These are phyloP conservation scores for Odiellus spinosus DNA, from an alignment of 2,888 invertebrate genomes.

Conservation along the genomic window DNA sequence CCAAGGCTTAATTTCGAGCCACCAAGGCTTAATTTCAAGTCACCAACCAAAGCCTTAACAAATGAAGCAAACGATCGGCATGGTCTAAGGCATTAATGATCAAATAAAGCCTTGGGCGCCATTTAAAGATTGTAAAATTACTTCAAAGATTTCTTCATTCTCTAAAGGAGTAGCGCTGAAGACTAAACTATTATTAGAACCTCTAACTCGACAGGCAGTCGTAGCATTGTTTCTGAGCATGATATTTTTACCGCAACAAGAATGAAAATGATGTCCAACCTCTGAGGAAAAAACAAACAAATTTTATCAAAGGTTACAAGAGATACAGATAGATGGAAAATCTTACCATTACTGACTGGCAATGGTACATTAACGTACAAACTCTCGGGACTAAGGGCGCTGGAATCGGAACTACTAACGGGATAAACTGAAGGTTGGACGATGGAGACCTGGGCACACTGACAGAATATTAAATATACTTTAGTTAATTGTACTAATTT, in stretches of 20 bases:
- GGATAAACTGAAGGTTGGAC: constrained; percentile 16
- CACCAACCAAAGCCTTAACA: too few relatives aligned
- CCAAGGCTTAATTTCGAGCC: too few relatives aligned
- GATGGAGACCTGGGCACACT: constrained; percentile 69
- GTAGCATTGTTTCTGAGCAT: constrained; percentile 48
- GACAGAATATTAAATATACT: too few relatives aligned
- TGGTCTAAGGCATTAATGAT: too few relatives aligned
- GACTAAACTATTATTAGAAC: constrained; percentile 44
- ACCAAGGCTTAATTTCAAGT: too few relatives aligned
- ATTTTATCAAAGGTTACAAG: neutral
- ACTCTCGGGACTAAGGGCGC: neutral
- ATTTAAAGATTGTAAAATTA: too few relatives aligned
- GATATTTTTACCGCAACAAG: constrained; percentile 48
- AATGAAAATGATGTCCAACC: constrained; percentile 31
- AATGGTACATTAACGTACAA: neutral
- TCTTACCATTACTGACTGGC: neutral
- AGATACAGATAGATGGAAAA: too few relatives aligned
- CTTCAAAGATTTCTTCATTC: constrained; percentile 60
- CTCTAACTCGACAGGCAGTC: constrained; percentile 43
- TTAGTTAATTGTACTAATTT: too few relatives aligned
- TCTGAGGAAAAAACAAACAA: constrained; percentile 7
- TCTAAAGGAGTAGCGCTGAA: constrained; percentile 56
- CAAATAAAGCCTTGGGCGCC: too few relatives aligned
- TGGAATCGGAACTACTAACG: constrained; percentile 7
- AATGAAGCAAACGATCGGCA: too few relatives aligned